These are phyloP conservation scores for Entelurus aequoreus DNA, from an alignment of 2,113 vertebrate genomes.

Conservation along the genomic window DNA sequence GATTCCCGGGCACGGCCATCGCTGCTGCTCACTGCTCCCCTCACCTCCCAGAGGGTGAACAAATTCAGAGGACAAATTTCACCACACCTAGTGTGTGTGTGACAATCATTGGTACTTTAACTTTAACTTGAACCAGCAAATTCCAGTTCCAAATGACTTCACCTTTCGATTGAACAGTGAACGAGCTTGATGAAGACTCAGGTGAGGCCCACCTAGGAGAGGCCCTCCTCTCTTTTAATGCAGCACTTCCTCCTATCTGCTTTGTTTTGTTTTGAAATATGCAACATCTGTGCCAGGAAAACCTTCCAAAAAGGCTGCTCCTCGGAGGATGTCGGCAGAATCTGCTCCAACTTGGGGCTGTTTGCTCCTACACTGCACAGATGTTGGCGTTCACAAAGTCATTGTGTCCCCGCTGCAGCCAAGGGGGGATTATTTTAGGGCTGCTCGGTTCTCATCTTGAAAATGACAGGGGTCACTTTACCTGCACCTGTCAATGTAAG, in stretches of 20 bases:
- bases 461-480: slow-evolving; percentile 54
- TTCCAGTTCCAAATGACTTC: slow-evolving; percentile 72
- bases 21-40: no score
- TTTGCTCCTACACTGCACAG: slow-evolving; percentile 71
- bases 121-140: slow-evolving; percentile 27
- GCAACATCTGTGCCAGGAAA: slow-evolving; percentile 80
- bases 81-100: slow-evolving; percentile 2
- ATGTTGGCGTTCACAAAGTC: slow-evolving; percentile 79
- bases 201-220: slow-evolving; percentile 72
- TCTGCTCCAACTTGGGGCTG: slow-evolving; percentile 74
- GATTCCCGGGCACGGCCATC: no score
- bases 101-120: no score
- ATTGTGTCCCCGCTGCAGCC: slow-evolving; percentile 70
- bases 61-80: not conserved
- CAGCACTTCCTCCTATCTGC: slow-evolving; percentile 58
- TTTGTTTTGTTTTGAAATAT: slow-evolving; percentile 68
- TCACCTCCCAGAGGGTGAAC: no score
- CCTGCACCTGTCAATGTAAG: slow-evolving; percentile 56
- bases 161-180: slow-evolving; percentile 75
- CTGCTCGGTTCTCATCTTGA: slow-evolving; percentile 55
- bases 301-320: slow-evolving; percentile 80
- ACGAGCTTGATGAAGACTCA: slow-evolving; percentile 78
- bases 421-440: slow-evolving; percentile 70
- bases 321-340: slow-evolving; percentile 74
- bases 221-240: slow-evolving; percentile 39